Percentiles rank a stretch among this genome's conserved stretches.
These are phyloP conservation scores for Papilio helenus DNA, from an alignment of 1,140 invertebrate genomes.

Conservation along the genomic window DNA sequence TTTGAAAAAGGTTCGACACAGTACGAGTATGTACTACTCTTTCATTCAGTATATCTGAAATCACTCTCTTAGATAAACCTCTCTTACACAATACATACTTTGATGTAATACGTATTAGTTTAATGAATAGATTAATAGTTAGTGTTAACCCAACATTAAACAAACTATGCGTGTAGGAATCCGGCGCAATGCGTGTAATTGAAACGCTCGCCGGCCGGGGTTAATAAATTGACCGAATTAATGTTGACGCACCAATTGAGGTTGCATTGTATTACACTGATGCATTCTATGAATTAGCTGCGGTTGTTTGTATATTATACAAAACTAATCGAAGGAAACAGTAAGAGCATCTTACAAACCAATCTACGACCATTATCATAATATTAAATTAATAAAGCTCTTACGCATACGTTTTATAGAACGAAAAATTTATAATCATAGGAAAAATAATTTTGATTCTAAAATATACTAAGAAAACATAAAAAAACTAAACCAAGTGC, in stretches of 20 bases:
- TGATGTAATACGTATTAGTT: neutral
- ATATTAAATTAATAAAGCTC: too few relatives aligned
- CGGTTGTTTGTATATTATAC: neutral
- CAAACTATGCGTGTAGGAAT: conserved; percentile 14
- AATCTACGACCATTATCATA: too few relatives aligned
- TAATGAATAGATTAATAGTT: neutral
- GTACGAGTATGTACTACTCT: too few relatives aligned
- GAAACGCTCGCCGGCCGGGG: neutral
- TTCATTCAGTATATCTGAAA: too few relatives aligned
- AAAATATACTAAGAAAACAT: too few relatives aligned
- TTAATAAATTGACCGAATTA: conserved; percentile 18
- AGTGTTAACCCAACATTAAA: neutral
- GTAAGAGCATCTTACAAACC: too few relatives aligned
- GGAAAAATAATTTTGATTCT: neutral
- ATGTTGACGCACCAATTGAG: conserved; percentile 12
- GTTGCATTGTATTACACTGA: conserved; percentile 5
- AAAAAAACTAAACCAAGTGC: neutral
- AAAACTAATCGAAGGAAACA: neutral
- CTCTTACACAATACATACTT: too few relatives aligned
- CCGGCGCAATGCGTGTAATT: conserved; percentile 1
- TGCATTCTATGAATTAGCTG: conserved; percentile 3
- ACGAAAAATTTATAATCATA: too few relatives aligned
- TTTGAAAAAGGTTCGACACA: too few relatives aligned
- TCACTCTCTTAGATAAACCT: too few relatives aligned
- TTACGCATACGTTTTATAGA: too few relatives aligned